Base-by-base conservation (phyloP, 64 coral and sea anemone species). In the Trachythela sp. region DNA sequence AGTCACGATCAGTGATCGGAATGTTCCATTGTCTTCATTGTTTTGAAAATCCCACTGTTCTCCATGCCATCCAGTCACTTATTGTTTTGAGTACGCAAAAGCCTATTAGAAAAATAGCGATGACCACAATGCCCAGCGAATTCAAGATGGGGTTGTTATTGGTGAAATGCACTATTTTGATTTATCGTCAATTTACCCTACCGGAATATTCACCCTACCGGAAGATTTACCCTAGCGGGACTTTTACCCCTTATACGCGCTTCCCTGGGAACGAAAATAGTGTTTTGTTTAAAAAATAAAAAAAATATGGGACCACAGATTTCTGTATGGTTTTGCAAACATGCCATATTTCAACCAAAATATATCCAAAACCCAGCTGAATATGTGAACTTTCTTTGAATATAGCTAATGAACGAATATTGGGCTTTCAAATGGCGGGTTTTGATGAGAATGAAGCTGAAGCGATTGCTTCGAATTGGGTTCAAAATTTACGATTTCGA, bases 401-500 rank as follows among this genome's bases (percentile, higher is more conserved):
- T n/a, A 27, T 24, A 64, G 6, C 4, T 64, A 20, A 64, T 64
- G 56, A 20, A 26, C 56, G 17, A 64, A 64, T 18, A 64, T 18
- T 64, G 56, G 56, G 24, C 17, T 26, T 64, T 26, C 3, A n/a
- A 18, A 64, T 64, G 56, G 56, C 56, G 0, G 20, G 26, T 0
- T 64, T 64, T 64, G 56, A 64, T 64, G 56, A 64, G 56, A 64
- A 27, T 27, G 17, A 64, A 64, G 56, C 56, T 0, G 56, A 39
- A 13, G 26, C 75, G 75, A 80, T 80, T 37, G 75, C 75, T 80
- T 15, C 26, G 20, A 80, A 80, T 37, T 80, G 75, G 75, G 75
- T 80, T 7, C 31, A 39, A 36, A 80, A 80, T 2, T 18, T 80
- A 36, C 75, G 75, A 80, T 37, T 39, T 17, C 20, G 75, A 36